Base-by-base conservation (phyloP, 2,797 vertebrate genomes). In the Knipowitschia caucasica region DNA sequence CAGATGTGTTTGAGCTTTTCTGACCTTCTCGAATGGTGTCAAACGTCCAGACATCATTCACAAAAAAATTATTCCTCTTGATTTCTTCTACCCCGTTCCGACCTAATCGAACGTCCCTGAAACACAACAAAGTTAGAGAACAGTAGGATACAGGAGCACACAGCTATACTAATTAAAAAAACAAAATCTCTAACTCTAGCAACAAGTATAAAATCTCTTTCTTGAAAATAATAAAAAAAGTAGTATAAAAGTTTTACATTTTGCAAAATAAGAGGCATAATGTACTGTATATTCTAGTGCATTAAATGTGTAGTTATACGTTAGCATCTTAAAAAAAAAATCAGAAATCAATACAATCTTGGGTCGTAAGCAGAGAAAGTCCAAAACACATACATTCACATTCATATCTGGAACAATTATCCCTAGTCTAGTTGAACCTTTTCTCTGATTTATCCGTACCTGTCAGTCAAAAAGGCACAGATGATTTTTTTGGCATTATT, bases 391-490 rank as follows among this genome's bases (percentile, higher is more conserved):
- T 17, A 29, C n/a, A 7, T 20, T 31, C 5, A 49, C 1, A 30
- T 20, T 17, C 18, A 21, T 5, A 20, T 5, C 9, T 29, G 38
- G 10, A 12, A 23, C 4, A 42, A 18, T 12, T 21, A n/a, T 12
- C 24, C 4, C 15, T 29, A 47, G 18, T 21, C 5, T 21, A 49
- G 7, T 5, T 17, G 34, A 18, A 11, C 15, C 12, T 35, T 8
- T 26, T 17, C 15, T 7, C 2, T 14, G 58, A 21, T 23, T 31
- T 43, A 90, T 4, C 18, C 20, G 9, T 39, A 96, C 97, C 96
- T 94, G 87, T 99, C 97, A 40, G 92, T 99, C 78, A 99, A 87
- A 84, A 99, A 99, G 82, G 94, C 95, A 86, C 96, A 99, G 83
- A 99, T 99, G 69, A 99, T 95, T 62, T 91, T 94, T 85, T 97